Percentiles rank a stretch among this genome's conserved stretches.
These are phyloP conservation scores for Danaus chrysippus DNA, from an alignment of 2,888 invertebrate species.

Conservation along the genomic window DNA sequence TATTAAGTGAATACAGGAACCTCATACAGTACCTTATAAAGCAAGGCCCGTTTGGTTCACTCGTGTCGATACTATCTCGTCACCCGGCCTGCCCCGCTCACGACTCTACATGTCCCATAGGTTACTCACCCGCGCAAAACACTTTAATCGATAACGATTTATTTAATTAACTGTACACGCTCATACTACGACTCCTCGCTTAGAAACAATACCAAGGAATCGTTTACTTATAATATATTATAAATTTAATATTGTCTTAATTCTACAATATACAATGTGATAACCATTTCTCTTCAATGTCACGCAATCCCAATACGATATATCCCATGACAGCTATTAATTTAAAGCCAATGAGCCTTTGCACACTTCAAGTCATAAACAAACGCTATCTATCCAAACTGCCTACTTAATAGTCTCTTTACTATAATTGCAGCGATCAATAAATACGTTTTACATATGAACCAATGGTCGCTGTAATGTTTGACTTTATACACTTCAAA, in stretches of 20 bases:
- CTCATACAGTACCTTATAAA: constrained; percentile 32
- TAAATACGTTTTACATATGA: constrained; percentile 28
- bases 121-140: constrained; percentile 35
- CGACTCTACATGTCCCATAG: constrained; percentile 42
- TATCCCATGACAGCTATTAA: constrained; percentile 62
- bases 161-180: constrained; percentile 39
- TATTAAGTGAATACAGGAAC: constrained; percentile 24
- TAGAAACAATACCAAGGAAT: too few relatives aligned
- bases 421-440: constrained; percentile 55
- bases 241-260: too few relatives aligned
- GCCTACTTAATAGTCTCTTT: constrained; percentile 55
- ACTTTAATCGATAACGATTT: constrained; percentile 38
- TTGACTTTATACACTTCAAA: too few relatives aligned
- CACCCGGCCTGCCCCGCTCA: constrained; percentile 61
- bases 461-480: too few relatives aligned
- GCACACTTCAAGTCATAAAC: constrained; percentile 60
- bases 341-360: constrained; percentile 53
- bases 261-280: constrained; percentile 8
- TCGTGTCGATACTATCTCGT: constrained; percentile 60
- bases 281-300: constrained; percentile 21
- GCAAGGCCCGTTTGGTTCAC: constrained; percentile 38
- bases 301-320: constrained; percentile 59
- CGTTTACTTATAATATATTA: too few relatives aligned
- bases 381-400: constrained; percentile 52
- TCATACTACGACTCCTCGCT: constrained; percentile 21